Evolutionary conservation across 2,797 vertebrate species (phyloP).

Genomic region (Peromyscus melanophrys): DNA sequence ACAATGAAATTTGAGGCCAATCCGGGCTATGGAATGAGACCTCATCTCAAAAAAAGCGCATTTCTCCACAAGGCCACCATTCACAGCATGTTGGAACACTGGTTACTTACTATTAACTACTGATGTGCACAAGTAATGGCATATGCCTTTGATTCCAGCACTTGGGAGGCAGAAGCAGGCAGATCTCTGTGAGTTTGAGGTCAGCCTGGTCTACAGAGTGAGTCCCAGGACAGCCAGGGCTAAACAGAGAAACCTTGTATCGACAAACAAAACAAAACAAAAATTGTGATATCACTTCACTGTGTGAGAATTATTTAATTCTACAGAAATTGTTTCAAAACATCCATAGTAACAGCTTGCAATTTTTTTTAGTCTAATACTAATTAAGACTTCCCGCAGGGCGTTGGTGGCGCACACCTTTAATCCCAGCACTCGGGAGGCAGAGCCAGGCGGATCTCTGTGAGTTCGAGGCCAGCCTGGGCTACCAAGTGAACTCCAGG

Average conservation of each 20-base stretch:
- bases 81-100: not conserved
- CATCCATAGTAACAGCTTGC: not conserved
- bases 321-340: conserved; percentile 21
- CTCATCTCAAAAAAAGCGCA: not conserved
- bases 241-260: not conserved
- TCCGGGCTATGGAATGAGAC: not conserved
- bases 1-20: not conserved
- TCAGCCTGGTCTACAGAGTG: not conserved
- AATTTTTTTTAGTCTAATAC: not conserved
- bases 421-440: not conserved
- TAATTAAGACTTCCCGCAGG: not conserved
- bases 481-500: no score
- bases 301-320: conserved; percentile 31
- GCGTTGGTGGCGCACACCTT: not conserved
- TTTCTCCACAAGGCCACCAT: not conserved
- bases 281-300: not conserved
- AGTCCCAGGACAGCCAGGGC: not conserved
- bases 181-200: not conserved
- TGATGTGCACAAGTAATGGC: not conserved
- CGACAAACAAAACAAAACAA: not conserved
- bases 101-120: not conserved
- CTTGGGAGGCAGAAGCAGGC: not conserved
- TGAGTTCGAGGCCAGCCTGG: not conserved
- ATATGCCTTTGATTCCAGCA: not conserved
- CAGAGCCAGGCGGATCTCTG: not conserved